Conservation (phyloP, 2,797 vertebrate species). For the Nothura maculosa region DNA sequence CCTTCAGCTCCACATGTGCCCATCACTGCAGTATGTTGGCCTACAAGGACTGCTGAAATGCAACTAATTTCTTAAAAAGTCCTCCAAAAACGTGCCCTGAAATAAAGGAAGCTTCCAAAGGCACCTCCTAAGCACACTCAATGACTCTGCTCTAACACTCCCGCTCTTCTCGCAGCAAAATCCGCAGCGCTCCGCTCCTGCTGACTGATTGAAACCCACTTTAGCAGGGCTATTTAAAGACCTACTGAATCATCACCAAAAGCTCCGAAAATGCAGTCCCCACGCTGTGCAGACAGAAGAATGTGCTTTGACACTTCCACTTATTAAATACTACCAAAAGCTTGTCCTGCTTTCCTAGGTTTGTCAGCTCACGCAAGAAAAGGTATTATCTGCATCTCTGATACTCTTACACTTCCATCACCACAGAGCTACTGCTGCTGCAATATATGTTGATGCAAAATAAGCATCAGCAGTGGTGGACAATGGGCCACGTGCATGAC, state of each 20-base stretch:
- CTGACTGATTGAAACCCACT: neutral
- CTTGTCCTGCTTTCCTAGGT: constrained; percentile 56
- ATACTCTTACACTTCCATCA: constrained; percentile 43
- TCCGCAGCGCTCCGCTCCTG: neutral
- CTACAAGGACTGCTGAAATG: neutral
- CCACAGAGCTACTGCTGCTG: neutral
- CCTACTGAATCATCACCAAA: neutral
- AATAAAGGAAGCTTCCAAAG: neutral
- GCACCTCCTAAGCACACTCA: neutral
- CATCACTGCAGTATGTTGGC: neutral
- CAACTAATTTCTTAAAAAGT: neutral
- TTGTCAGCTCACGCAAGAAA: constrained; percentile 20
- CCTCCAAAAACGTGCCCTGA: neutral
- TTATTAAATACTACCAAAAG: constrained; percentile 33
- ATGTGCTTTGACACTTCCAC: constrained; percentile 50
- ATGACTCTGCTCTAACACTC: neutral
- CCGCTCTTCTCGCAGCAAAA: neutral
- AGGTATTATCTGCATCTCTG: constrained; percentile 38
- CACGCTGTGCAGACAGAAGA: constrained; percentile 3
- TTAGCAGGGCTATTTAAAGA: neutral
- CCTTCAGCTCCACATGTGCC: too few species aligned
- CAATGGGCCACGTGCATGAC: accelerated
- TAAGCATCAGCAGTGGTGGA: neutral
- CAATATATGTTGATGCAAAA: constrained; percentile 24
- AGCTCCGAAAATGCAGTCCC: neutral